Percentiles rank a stretch among this genome's conserved stretches.
Conservation (phyloP, 1,140 invertebrate genomes). For the Callitettix versicolor region DNA sequence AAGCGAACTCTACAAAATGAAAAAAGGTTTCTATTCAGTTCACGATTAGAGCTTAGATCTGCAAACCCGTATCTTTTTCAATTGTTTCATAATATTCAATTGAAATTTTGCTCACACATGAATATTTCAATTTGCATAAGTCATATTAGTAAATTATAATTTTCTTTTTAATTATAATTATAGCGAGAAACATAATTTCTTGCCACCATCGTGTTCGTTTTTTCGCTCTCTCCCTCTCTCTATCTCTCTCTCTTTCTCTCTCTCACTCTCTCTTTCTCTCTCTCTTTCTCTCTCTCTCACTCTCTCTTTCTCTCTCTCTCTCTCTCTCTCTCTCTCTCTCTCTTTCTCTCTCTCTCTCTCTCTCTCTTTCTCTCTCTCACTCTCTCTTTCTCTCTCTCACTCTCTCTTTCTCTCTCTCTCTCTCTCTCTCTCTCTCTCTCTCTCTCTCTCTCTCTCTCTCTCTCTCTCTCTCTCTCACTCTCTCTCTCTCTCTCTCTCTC, state of each 20-base stretch:
- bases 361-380: not conserved
- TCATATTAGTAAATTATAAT: too few species aligned
- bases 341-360: too few species aligned
- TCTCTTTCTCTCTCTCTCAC: not conserved
- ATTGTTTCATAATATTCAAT: too few species aligned
- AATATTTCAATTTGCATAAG: too few species aligned
- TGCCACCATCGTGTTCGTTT: not conserved
- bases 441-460: not conserved
- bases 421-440: not conserved
- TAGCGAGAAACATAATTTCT: too few species aligned
- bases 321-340: not conserved
- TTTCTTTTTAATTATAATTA: too few species aligned
- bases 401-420: not conserved
- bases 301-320: not conserved
- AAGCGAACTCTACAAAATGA: too few species aligned
- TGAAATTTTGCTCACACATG: too few species aligned
- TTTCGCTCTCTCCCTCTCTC: not conserved
- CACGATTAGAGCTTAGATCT: too few species aligned
- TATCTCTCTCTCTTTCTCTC: not conserved
- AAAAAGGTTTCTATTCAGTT: too few species aligned
- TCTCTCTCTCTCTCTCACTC: slow-evolving; percentile 4
- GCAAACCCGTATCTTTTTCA: too few species aligned
- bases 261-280: not conserved
- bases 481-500: not conserved
- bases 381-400: not conserved